These are phyloP conservation scores for Pollimyrus isidori DNA, from an alignment of 2,113 vertebrate genomes.

Conservation along the genomic window DNA sequence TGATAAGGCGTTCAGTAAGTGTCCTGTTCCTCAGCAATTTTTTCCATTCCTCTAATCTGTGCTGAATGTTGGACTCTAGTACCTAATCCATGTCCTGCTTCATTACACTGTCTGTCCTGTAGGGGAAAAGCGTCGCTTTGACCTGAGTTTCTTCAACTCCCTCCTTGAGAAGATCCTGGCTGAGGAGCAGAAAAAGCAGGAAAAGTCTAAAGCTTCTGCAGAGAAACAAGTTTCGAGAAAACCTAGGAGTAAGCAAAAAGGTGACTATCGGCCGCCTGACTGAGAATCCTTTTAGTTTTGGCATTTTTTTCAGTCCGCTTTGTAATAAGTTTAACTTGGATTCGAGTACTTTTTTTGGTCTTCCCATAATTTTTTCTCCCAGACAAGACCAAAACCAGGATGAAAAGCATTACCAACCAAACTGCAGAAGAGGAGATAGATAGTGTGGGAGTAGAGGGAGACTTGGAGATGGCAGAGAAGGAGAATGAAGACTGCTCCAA, in stretches of 20 bases:
- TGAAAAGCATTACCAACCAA: constrained; percentile 39
- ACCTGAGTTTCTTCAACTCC: constrained; percentile 83
- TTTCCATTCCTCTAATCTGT: not conserved
- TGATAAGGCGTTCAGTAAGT: constrained; percentile 83
- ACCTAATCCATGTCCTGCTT: not conserved
- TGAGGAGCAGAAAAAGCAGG: constrained; percentile 70
- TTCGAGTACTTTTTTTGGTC: not conserved
- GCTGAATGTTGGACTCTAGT: not conserved
- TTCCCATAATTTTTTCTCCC: not conserved
- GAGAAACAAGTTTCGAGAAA: constrained; percentile 40
- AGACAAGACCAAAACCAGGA: constrained; percentile 36
- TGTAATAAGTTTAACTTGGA: not conserved
- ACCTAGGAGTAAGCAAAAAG: constrained; percentile 52
- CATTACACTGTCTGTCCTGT: constrained; percentile 17
- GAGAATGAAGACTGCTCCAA: constrained; percentile 67
- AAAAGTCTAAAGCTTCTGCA: constrained; percentile 57
- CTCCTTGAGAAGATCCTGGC: constrained; percentile 79
- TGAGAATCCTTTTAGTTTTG: not conserved
- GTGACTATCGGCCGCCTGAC: constrained; percentile 34
- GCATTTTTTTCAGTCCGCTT: not conserved
- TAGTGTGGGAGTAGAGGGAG: constrained; percentile 47
- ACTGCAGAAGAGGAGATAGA: constrained; percentile 32
- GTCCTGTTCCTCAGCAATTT: not conserved
- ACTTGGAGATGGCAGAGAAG: constrained; percentile 57
- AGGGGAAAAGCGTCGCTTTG: constrained; percentile 84